Percentiles rank a stretch among this genome's conserved stretches.
These are phyloP conservation scores for Antheraea mylitta DNA, from an alignment of 1,140 invertebrate genomes.

Conservation along the genomic window DNA sequence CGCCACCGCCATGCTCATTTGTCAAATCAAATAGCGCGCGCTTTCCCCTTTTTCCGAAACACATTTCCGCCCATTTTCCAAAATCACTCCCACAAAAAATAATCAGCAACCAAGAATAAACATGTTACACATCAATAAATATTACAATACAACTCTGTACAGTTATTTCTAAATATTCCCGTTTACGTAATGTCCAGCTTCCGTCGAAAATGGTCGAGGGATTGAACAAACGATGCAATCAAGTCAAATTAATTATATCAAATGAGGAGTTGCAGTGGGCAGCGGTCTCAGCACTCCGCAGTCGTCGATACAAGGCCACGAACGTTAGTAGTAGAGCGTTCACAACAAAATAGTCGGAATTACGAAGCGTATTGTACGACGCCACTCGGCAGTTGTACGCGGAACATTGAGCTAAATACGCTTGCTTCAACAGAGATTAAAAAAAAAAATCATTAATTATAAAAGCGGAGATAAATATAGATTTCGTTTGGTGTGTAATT, in stretches of 20 bases:
- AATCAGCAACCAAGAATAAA: no score
- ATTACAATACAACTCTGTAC: no score
- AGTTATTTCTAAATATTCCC: background rate
- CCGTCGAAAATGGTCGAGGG: background rate
- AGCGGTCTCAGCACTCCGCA: conserved; percentile 15
- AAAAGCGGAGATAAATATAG: background rate
- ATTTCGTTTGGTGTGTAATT: background rate
- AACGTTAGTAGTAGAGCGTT: conserved; percentile 24
- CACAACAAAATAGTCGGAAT: conserved; percentile 22
- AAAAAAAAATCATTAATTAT: conserved; percentile 6
- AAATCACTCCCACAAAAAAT: no score
- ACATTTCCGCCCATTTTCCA: no score
- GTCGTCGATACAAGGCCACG: conserved; percentile 40
- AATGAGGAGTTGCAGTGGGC: conserved; percentile 31
- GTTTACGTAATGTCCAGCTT: no score
- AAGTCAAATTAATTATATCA: conserved; percentile 28
- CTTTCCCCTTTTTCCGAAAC: no score
- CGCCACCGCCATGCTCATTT: no score
- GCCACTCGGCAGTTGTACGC: conserved; percentile 33
- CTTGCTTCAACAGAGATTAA: conserved; percentile 12
- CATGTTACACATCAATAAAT: no score
- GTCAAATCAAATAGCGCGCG: no score
- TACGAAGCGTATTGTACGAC: conserved; percentile 27
- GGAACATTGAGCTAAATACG: conserved; percentile 24
- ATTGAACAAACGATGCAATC: conserved; percentile 3